Evolutionary conservation across 2,113 vertebrate genomes (phyloP).

Genomic region (Probosciger aterrimus): DNA sequence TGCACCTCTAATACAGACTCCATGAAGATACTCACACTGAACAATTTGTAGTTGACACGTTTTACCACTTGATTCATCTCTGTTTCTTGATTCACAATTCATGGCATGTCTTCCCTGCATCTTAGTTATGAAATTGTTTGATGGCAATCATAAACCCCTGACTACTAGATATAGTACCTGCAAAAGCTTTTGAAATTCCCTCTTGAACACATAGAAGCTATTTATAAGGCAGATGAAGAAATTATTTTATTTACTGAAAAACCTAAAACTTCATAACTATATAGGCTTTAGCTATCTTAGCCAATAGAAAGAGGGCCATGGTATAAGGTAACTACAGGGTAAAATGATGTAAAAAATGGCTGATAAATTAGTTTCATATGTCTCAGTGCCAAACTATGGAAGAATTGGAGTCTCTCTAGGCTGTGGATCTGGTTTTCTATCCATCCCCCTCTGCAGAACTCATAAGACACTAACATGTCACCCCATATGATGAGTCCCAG

Average conservation of each 20-base stretch:
- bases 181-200: constrained; percentile 34
- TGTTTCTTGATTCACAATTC: constrained; percentile 6
- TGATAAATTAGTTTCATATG: neutral
- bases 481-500: neutral
- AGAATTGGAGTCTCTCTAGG: neutral
- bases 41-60: neutral
- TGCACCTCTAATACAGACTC: neutral
- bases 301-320: neutral
- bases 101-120: neutral
- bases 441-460: neutral
- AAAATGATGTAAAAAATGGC: neutral
- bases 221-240: neutral
- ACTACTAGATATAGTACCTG: neutral
- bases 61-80: neutral
- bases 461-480: neutral
- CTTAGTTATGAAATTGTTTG: constrained; percentile 34
- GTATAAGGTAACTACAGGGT: neutral
- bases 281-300: neutral
- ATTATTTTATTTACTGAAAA: neutral
- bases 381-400: neutral
- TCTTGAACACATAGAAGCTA: neutral
- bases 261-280: neutral
- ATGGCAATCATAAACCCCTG: constrained; percentile 14
- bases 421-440: neutral
- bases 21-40: neutral